Evolutionary conservation across 2,113 vertebrate species (phyloP).

Genomic region (Solea senegalensis): DNA sequence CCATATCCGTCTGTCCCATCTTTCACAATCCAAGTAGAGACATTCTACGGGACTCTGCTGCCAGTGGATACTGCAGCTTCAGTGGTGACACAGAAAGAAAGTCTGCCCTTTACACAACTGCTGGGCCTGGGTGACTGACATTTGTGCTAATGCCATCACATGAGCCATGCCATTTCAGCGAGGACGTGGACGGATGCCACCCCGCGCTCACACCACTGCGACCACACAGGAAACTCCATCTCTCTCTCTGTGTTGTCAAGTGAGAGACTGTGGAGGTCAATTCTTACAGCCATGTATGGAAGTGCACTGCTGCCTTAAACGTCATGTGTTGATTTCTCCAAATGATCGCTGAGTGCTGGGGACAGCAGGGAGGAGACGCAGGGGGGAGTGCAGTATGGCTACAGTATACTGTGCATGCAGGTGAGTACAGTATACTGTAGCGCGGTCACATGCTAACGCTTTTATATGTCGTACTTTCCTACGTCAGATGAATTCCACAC

Average conservation of each 20-base stretch:
- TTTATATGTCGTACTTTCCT: constrained; percentile 20
- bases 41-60: constrained; percentile 22
- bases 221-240: constrained; percentile 66
- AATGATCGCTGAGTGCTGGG: constrained; percentile 21
- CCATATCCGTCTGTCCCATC: constrained; percentile 7
- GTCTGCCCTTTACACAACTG: constrained; percentile 66
- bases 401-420: background rate
- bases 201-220: constrained; percentile 50
- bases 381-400: background rate
- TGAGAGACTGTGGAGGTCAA: constrained; percentile 33
- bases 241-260: constrained; percentile 49
- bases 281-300: constrained; percentile 40
- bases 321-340: constrained; percentile 25
- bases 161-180: constrained; percentile 57
- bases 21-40: constrained; percentile 31
- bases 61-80: constrained; percentile 31
- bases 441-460: background rate
- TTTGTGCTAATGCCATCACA: constrained; percentile 74
- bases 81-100: constrained; percentile 45
- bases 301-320: constrained; percentile 8
- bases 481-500: constrained; percentile 27
- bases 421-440: background rate
- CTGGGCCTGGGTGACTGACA: constrained; percentile 65
- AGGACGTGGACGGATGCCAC: constrained; percentile 67
- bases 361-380: constrained; percentile 7